Base-by-base conservation (phyloP, 2,888 invertebrate species). In the Archaeoteleia sp. region DNA sequence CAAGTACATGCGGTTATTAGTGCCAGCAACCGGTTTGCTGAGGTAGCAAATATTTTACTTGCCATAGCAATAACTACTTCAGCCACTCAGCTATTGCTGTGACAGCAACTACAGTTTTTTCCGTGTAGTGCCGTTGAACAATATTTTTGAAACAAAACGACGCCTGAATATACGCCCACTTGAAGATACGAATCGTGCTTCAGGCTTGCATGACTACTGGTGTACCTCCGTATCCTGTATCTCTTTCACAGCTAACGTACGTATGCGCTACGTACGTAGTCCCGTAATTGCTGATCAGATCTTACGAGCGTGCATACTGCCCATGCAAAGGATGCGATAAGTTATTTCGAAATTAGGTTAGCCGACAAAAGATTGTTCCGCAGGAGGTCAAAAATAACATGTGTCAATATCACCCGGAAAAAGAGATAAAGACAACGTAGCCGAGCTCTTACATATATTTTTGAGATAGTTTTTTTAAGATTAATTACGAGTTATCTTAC, bases 201-300 rank as follows among this genome's bases (percentile, higher is more conserved):
- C 23, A 39, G 53, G 61, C 34, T 61, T 46, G 51, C 61, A 61
- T 61, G 61, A 53, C 61, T 61, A 61, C 61, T 46, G 51, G 32
- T 53, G 39, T n/a, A 42, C 45, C 45, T 53, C 27, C 53, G 32
- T 39, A 61, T 40, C 32, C 61, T 53, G 61, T 43, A 51, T 51
- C 43, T 61, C 45, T 53, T 53, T 53, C 40, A 10, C 46, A 53
- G 40, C 46, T 53, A 42, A 40, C 29, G 25, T 54, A 43, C 49
- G 9, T 35, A 60, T 29, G 40, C 49, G 49, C 42, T 42, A 43
- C 49, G 29, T 60, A 60, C 45, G 32, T 45, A 45, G 35, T 35
- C 46, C 40, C 42, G 53, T 62, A 62, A 48, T 62, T 62, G 30
- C 46, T 62, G 54, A 54, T 62, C 29, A 20, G 20, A 54, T 62